These are phyloP conservation scores for Scarus forsteni DNA, from an alignment of 2,797 vertebrate species.

Conservation along the genomic window DNA sequence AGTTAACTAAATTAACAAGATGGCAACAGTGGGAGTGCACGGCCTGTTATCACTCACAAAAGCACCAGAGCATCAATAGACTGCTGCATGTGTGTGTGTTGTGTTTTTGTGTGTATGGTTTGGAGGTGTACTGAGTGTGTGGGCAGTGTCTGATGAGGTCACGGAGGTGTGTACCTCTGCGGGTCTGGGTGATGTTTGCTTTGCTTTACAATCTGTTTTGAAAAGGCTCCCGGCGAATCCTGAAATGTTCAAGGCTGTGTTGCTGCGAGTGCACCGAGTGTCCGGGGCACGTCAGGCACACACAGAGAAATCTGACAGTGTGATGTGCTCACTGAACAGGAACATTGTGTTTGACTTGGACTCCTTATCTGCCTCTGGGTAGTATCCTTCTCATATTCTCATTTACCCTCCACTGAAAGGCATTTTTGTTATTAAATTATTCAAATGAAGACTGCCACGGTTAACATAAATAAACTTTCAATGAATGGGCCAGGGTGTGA, in stretches of 20 bases:
- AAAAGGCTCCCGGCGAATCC: conserved; percentile 67
- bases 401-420: conserved; percentile 76
- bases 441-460: conserved; percentile 68
- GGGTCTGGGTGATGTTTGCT: conserved; percentile 68
- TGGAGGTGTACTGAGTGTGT: conserved; percentile 25
- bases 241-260: conserved; percentile 56
- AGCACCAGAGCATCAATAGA: conserved; percentile 62
- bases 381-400: conserved; percentile 70
- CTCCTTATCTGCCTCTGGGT: conserved; percentile 82
- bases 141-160: conserved; percentile 56
- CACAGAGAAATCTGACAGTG: conserved; percentile 75
- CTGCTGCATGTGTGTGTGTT: conserved; percentile 21
- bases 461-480: conserved; percentile 59
- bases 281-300: conserved; percentile 72
- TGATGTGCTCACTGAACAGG: conserved; percentile 83
- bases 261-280: conserved; percentile 69
- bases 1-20: conserved; percentile 66
- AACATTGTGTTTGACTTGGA: conserved; percentile 83
- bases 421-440: conserved; percentile 77
- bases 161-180: conserved; percentile 51
- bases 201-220: conserved; percentile 71
- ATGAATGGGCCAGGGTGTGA: conserved; percentile 54
- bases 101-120: conserved; percentile 5
- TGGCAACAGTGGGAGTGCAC: conserved; percentile 46
- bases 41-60: conserved; percentile 64